Conservation (phyloP, 1,140 invertebrate species). For the Asbolus verrucosus region DNA sequence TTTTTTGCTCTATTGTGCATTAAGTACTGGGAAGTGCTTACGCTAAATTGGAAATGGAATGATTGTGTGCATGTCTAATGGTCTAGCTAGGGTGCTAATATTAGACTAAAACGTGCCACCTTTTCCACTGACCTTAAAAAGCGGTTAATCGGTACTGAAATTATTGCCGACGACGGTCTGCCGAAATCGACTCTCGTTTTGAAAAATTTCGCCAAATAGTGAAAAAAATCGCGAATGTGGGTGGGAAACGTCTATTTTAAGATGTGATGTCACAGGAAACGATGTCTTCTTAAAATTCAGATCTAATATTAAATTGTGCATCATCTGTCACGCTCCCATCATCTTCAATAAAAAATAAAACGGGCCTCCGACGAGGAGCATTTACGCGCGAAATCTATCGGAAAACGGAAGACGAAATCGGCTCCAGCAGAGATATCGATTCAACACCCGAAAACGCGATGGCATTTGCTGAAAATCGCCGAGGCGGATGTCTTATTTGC, state of each 20-base stretch:
- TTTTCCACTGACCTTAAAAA: no score
- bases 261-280: slow-evolving; percentile 4
- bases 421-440: slow-evolving; percentile 11
- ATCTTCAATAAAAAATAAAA: slow-evolving; percentile 4
- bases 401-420: background rate
- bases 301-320: slow-evolving; percentile 27
- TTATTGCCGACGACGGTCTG: background rate
- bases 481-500: background rate
- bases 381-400: slow-evolving; percentile 11
- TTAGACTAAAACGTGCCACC: background rate
- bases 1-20: no score
- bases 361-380: background rate
- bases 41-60: no score
- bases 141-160: no score
- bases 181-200: background rate
- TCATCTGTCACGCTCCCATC: slow-evolving; percentile 5
- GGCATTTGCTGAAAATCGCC: background rate
- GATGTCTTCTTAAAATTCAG: background rate
- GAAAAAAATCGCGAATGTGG: slow-evolving; percentile 12
- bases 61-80: no score
- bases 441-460: slow-evolving; percentile 3
- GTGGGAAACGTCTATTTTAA: slow-evolving; percentile 13
- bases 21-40: no score
- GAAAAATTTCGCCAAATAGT: background rate
- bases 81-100: no score